These are phyloP conservation scores for Australoheros scitulus DNA, from an alignment of 2,113 vertebrate species.

Conservation along the genomic window DNA sequence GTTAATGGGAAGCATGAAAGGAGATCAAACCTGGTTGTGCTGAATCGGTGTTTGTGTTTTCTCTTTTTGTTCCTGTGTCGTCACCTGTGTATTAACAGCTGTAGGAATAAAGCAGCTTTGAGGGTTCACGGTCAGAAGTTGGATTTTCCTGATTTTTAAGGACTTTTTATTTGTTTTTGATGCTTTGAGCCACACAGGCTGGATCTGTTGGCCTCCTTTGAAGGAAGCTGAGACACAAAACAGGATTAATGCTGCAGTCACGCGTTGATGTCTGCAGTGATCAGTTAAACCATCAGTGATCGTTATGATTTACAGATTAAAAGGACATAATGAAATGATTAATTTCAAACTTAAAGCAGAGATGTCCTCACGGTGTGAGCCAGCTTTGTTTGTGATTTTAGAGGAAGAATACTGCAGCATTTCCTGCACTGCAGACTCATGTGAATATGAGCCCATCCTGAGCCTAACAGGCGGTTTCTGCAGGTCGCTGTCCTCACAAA, in stretches of 20 bases:
- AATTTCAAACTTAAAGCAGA: background rate
- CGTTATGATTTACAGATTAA: background rate
- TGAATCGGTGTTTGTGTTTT: background rate
- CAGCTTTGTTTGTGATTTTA: background rate
- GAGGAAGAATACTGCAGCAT: background rate
- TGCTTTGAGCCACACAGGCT: background rate
- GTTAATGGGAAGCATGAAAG: slow-evolving; percentile 11
- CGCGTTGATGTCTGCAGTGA: background rate
- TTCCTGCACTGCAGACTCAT: background rate
- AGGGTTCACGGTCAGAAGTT: background rate
- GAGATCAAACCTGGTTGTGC: background rate
- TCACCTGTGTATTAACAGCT: slow-evolving; percentile 15
- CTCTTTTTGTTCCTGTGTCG: background rate
- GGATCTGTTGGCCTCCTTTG: background rate
- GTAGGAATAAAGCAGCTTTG: background rate
- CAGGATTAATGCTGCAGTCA: background rate
- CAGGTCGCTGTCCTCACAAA: background rate
- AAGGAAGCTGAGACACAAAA: background rate
- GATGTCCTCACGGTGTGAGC: background rate
- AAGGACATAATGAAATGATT: background rate
- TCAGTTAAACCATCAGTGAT: background rate
- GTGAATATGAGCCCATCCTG: background rate
- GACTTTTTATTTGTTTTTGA: background rate
- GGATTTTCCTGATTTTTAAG: background rate
- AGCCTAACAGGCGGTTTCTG: background rate